Evolutionary conservation across 2,797 vertebrate species (phyloP), one percentile per base, ranked within the genome.

Genomic region (Peromyscus eremicus): DNA sequence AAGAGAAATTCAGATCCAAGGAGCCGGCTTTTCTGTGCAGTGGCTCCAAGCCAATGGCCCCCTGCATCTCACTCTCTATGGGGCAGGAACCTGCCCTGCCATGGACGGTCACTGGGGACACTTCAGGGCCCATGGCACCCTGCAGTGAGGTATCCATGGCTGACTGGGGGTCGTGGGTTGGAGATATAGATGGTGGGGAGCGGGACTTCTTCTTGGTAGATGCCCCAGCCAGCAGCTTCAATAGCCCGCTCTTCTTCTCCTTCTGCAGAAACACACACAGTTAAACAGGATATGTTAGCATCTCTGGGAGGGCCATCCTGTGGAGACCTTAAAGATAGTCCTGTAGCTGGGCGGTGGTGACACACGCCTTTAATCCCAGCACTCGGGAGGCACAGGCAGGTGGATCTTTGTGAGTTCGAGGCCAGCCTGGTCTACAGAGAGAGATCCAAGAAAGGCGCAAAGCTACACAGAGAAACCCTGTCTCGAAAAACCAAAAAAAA

Each of bases 11-110:
- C 92, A 99, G 99, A 98, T 99, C 99, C 99, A 99, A 99, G 49
- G 99, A 99, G 57, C 99, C 99, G 0, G 99, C 99, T 98, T 99
- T 99, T 95, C 99, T 99, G 99, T 99, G 99, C 97, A 99, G 98
- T 0, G 99, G 99, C 97, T 99, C 99, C 98, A 99, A 98, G 46
- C 99, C 99, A 96, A 99, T 99, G 9, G 99, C 99, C 0, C 99
- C 99, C 70, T 99, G 99, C 99, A 99, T 99, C 97, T 99, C 99
- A 66, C 99, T 99, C 98, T 99, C 99, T 0, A 99, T 99, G 13
- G 99, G 99, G 97, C 99, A 99, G 29, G 99, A 99, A 46, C 99
- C 99, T 0, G 99, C 99, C 84, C 99, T 99, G 89, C 99, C 99
- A 0, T 99, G 99, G 97, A 99, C 98, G 97, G 99, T 98, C 88